phyloP scores from a whole-genome alignment of 2,113 vertebrate genomes.

The Eubucco bourcierii region DNA sequence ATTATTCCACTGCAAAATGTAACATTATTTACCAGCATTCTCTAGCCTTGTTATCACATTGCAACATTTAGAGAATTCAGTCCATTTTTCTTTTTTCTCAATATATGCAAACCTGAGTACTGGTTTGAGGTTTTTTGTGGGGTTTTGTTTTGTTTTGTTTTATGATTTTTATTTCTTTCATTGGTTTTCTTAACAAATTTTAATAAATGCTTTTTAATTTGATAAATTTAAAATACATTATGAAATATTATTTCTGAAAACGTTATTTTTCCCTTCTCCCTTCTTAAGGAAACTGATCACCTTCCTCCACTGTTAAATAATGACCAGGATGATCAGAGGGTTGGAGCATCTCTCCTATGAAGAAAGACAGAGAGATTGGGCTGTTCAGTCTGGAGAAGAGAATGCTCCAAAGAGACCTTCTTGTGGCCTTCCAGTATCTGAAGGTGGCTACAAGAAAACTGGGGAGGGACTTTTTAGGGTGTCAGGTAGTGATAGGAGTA shows the following conservation, averaged over 20 bases:
- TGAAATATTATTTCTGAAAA: background rate
- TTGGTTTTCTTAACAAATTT: background rate
- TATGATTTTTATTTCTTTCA: too few relatives aligned
- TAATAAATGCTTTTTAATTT: background rate
- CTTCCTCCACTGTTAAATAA: background rate
- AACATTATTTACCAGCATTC: background rate
- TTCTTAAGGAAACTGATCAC: background rate
- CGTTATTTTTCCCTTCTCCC: too few relatives aligned
- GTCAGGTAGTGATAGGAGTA: too few relatives aligned
- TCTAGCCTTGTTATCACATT: background rate
- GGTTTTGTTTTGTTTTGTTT: too few relatives aligned
- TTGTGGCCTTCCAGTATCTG: too few relatives aligned
- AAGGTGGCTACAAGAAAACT: too few relatives aligned
- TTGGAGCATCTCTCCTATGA: too few relatives aligned
- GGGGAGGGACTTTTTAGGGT: too few relatives aligned
- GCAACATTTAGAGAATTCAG: background rate
- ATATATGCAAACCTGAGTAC: background rate
- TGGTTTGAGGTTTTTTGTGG: fast-evolving
- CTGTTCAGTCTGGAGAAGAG: too few relatives aligned
- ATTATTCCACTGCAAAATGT: background rate
- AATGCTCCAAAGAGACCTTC: too few relatives aligned
- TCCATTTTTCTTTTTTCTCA: background rate
- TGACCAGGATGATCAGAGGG: background rate
- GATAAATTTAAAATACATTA: background rate
- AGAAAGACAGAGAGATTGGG: too few relatives aligned